A percentile compares a stretch with the other conserved stretches of the same genome.
phyloP scores from a whole-genome alignment of 37 sponge, comb jelly and placozoan genomes.

The Petrosia ficiformis region DNA sequence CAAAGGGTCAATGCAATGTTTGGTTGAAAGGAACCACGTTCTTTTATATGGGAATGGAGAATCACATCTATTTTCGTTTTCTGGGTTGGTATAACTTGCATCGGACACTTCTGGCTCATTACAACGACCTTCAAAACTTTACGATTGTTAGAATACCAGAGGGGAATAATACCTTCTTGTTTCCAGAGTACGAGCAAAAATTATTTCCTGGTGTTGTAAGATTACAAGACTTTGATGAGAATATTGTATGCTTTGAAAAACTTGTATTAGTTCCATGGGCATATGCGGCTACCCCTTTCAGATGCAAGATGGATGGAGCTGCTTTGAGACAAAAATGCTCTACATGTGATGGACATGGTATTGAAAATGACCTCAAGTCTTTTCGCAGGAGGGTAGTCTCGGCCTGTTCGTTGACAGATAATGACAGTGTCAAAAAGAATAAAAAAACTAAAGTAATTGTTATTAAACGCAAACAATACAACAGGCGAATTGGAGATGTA shows the following conservation, averaged over 20 bases:
- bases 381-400: conserved; percentile 56
- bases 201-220: conserved; percentile 35
- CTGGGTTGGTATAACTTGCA: conserved; percentile 53
- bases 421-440: neutral
- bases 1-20: conserved; percentile 22
- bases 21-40: conserved; percentile 37
- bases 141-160: conserved; percentile 38
- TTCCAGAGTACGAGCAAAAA: conserved; percentile 50
- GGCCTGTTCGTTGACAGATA: conserved; percentile 52
- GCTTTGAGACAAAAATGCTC: conserved; percentile 19
- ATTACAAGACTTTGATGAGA: conserved; percentile 18
- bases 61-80: conserved; percentile 70
- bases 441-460: conserved; percentile 8
- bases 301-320: conserved; percentile 36
- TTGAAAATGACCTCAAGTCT: conserved; percentile 16
- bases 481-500: conserved; percentile 23
- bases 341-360: conserved; percentile 40
- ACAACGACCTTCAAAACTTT: neutral
- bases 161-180: conserved; percentile 19
- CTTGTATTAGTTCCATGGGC: conserved; percentile 50
- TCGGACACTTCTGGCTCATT: conserved; percentile 16
- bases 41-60: conserved; percentile 30
- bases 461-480: conserved; percentile 53
- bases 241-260: conserved; percentile 45
- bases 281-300: conserved; percentile 43